A percentile compares a stretch with the other conserved stretches of the same genome.
Conservation (phyloP, 2,113 vertebrate species). For the Pica pica region DNA sequence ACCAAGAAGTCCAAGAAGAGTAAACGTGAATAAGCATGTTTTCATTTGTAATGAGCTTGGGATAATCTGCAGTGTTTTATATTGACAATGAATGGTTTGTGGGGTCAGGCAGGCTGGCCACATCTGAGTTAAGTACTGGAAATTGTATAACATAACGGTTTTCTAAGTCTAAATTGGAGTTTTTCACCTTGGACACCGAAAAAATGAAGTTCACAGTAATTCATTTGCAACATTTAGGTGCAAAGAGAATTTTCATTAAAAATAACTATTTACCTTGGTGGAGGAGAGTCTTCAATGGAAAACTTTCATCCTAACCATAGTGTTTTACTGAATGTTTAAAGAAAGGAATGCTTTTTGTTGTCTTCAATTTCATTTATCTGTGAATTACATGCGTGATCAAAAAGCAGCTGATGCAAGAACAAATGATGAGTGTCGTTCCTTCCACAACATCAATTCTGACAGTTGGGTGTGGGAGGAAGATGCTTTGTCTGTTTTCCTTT, state of each 20-base stretch:
- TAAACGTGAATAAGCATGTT: neutral
- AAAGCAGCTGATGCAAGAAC: neutral
- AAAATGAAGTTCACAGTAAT: neutral
- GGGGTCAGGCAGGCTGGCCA: neutral
- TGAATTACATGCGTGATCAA: neutral
- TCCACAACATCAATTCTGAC: neutral
- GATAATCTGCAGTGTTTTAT: neutral
- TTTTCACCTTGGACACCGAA: neutral
- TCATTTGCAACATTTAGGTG: neutral
- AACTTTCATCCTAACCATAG: neutral
- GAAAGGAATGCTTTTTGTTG: neutral
- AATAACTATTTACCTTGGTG: neutral
- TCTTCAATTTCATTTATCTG: neutral
- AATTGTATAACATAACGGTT: neutral
- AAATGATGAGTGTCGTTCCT: neutral
- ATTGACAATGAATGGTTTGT: neutral
- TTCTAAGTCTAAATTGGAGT: neutral
- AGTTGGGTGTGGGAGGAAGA: neutral
- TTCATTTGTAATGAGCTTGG: neutral
- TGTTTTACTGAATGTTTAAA: neutral
- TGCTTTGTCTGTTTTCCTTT: neutral
- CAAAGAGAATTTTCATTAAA: neutral
- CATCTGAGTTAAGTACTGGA: neutral
- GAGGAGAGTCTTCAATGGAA: neutral
- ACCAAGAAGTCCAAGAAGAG: neutral